phyloP scores from a whole-genome alignment of 2,888 invertebrate genomes.

The Trachelus tabidus region DNA sequence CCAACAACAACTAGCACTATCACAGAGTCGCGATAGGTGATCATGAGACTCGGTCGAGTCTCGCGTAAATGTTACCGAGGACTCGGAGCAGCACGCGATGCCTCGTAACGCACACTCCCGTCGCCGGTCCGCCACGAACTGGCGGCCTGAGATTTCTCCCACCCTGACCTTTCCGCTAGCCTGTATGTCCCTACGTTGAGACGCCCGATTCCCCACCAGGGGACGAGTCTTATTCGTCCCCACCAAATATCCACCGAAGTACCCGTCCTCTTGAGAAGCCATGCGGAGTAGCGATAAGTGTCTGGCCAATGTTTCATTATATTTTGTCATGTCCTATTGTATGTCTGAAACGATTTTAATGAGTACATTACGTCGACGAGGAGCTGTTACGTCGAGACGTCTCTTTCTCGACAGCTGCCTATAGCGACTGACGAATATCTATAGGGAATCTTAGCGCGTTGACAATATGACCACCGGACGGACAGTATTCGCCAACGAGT shows the following conservation, averaged over 20 bases:
- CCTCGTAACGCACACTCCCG: constrained; percentile 13
- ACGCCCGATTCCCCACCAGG: neutral
- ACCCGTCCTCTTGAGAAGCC: neutral
- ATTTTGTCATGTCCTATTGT: neutral
- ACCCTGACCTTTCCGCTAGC: constrained; percentile 10
- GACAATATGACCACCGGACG: neutral
- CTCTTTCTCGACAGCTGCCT: neutral
- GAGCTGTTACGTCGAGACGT: neutral
- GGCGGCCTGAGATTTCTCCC: constrained; percentile 37
- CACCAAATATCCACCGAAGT: neutral
- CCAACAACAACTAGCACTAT: neutral
- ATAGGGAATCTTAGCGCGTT: no score
- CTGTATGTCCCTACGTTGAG: neutral
- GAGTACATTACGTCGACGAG: neutral
- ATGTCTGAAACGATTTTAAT: neutral
- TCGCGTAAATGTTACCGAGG: neutral
- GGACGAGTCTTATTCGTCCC: neutral
- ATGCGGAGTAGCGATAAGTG: neutral
- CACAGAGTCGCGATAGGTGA: neutral
- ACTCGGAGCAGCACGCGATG: neutral
- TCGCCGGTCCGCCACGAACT: constrained; percentile 48
- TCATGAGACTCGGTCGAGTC: no score
- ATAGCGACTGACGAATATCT: neutral
- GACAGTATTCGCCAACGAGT: neutral
- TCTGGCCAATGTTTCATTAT: neutral